phyloP scores from a whole-genome alignment of 2,888 invertebrate species.

The Leptopterna dolabrata region DNA sequence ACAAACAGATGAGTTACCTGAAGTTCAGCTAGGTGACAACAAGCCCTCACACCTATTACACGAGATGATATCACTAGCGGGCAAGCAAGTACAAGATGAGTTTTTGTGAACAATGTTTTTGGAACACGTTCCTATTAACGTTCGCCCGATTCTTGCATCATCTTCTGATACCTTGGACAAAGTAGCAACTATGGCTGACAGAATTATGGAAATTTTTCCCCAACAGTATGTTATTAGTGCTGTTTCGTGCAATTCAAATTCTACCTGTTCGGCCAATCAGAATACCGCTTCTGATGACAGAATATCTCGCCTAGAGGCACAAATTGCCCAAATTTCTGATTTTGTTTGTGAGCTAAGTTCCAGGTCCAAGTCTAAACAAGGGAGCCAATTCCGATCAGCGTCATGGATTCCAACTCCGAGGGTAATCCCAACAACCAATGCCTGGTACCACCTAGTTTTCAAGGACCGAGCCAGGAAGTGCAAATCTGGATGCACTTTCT shows the following conservation, averaged over 20 bases:
- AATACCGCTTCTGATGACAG: background rate
- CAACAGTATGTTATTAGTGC: background rate
- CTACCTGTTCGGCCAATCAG: background rate
- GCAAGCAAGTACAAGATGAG: conserved; percentile 1
- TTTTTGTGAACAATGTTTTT: conserved; percentile 35
- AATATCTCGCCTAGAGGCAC: background rate
- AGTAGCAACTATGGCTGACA: conserved; percentile 14
- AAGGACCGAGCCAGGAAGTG: conserved; percentile 16
- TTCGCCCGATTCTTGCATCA: conserved; percentile 22
- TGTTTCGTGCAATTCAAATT: background rate
- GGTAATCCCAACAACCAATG: background rate
- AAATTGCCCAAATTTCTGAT: background rate
- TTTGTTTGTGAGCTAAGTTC: background rate
- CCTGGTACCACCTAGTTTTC: conserved; percentile 1
- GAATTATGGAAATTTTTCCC: conserved; percentile 3
- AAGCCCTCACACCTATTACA: conserved; percentile 23
- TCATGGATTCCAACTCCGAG: background rate
- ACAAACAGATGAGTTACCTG: background rate
- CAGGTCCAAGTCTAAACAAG: background rate
- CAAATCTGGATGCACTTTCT: background rate
- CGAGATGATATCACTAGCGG: conserved; percentile 30
- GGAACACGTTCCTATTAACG: background rate
- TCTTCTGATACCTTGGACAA: conserved; percentile 12
- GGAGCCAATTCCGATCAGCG: background rate
- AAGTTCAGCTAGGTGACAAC: conserved; percentile 15